Evolutionary conservation across 2,797 vertebrate genomes (phyloP).

Genomic region (Enteromius afrohamiltoni): DNA sequence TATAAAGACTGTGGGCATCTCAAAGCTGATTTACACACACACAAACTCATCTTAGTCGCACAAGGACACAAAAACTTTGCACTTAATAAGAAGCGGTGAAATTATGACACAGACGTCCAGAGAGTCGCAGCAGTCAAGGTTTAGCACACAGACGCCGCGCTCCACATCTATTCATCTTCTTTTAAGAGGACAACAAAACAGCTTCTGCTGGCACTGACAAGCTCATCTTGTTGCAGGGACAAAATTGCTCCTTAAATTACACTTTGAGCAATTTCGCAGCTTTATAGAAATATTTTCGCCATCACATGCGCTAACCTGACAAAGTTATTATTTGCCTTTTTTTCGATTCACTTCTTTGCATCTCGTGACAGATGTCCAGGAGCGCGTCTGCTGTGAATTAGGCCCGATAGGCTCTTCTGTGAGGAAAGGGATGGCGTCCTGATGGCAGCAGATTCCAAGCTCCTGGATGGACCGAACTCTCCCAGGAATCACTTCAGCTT

Average conservation of each 20-base stretch:
- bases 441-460: constrained; percentile 12
- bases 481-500: constrained; percentile 7
- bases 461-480: constrained; percentile 15
- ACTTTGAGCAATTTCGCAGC: constrained; percentile 1
- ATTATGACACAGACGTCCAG: constrained; percentile 77
- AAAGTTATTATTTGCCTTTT: constrained; percentile 4
- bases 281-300: constrained; percentile 2
- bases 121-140: constrained; percentile 78
- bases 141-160: constrained; percentile 66
- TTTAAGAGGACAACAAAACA: constrained; percentile 56
- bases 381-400: background rate
- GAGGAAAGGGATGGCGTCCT: background rate
- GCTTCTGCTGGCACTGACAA: constrained; percentile 34
- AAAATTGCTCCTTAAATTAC: constrained; percentile 8
- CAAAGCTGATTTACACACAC: constrained; percentile 91
- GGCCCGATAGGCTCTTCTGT: background rate
- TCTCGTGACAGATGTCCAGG: background rate
- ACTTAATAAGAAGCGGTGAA: constrained; percentile 80
- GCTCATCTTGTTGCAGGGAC: constrained; percentile 12
- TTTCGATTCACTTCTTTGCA: background rate
- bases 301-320: background rate
- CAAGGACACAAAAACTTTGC: constrained; percentile 84
- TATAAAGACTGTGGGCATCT: constrained; percentile 90
- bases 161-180: constrained; percentile 54
- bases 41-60: constrained; percentile 88